Conservation (phyloP, 23 tunicate species). For the Trididemnum miniatum region DNA sequence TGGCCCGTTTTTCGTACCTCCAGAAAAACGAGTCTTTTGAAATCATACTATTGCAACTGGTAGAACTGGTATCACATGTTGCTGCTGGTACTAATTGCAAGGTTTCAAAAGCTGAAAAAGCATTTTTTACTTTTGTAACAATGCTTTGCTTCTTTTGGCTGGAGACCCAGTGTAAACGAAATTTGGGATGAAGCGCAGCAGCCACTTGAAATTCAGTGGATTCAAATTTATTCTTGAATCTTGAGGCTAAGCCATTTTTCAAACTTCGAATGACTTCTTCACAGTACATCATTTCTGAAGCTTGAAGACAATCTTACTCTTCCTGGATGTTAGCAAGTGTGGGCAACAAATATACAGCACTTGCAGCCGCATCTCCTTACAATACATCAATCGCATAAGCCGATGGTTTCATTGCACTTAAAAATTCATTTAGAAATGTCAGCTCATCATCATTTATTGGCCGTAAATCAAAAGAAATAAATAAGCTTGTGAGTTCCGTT, state of each 20-base stretch:
- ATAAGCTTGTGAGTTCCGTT: background rate
- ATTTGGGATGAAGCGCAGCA: background rate
- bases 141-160: background rate
- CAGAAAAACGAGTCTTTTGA: background rate
- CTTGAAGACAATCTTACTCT: background rate
- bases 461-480: background rate
- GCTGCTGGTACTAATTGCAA: background rate
- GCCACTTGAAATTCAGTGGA: background rate
- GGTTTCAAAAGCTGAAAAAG: background rate
- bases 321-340: background rate
- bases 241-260: background rate
- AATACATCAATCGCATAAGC: background rate
- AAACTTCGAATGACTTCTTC: background rate
- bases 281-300: background rate
- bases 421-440: background rate
- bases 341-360: background rate
- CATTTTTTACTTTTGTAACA: background rate
- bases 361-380: background rate
- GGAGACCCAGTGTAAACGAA: background rate
- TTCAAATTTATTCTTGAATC: background rate
- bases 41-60: background rate
- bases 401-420: constrained; percentile 3
- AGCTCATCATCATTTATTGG: background rate
- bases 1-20: background rate
- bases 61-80: background rate